Percentiles rank a stretch among this genome's conserved stretches.
Evolutionary conservation across 2,888 invertebrate genomes (phyloP).

Genomic region (Stegophylla sp.): DNA sequence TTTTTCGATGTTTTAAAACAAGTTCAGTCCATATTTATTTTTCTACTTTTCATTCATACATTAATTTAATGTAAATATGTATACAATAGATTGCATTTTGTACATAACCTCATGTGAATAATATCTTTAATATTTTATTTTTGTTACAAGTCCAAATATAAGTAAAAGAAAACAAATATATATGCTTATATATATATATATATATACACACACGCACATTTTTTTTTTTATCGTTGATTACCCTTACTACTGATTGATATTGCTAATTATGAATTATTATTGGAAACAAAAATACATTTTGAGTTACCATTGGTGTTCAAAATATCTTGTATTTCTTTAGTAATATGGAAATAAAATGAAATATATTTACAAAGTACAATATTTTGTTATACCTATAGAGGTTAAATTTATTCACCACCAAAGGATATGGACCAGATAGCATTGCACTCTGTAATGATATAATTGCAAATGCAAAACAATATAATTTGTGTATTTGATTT

Average conservation of each 20-base stretch:
- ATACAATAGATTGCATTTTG: conserved; percentile 40
- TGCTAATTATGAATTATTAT: conserved; percentile 3
- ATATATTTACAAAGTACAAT: not conserved
- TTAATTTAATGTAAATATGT: conserved; percentile 47
- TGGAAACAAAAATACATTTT: not conserved
- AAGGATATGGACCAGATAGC: not conserved
- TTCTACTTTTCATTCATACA: conserved; percentile 40
- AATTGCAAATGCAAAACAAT: not conserved
- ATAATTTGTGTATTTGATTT: too few relatives aligned
- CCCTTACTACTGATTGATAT: conserved; percentile 5
- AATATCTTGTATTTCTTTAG: not conserved
- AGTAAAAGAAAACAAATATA: conserved; percentile 21
- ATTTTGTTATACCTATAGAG: not conserved
- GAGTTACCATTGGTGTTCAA: conserved; percentile 1
- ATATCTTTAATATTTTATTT: conserved; percentile 49
- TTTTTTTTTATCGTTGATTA: conserved; percentile 26
- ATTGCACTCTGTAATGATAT: not conserved
- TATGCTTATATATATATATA: not conserved
- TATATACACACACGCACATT: too few relatives aligned
- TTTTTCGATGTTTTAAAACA: conserved; percentile 39
- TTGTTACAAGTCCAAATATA: conserved; percentile 57
- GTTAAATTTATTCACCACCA: not conserved
- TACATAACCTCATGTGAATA: conserved; percentile 52
- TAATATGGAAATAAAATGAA: too few relatives aligned
- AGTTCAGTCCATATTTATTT: conserved; percentile 38